These are phyloP conservation scores for Anguilla rostrata DNA, from an alignment of 2,113 vertebrate species.

Conservation along the genomic window DNA sequence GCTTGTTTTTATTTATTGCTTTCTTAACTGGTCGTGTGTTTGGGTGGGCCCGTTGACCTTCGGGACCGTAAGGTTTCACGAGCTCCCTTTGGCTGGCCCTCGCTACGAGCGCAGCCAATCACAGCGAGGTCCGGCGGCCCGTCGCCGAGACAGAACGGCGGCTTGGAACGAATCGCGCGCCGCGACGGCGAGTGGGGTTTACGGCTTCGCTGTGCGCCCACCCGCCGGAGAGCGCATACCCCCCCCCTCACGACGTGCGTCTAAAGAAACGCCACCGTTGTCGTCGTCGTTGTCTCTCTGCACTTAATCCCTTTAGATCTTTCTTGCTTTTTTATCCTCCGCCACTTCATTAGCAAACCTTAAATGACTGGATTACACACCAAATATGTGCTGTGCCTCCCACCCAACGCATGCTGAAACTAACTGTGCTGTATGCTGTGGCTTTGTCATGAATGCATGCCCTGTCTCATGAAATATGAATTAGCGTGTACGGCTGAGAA, in stretches of 20 bases:
- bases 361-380: slow-evolving; percentile 1
- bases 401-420: neutral
- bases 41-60: neutral
- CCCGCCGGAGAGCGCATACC: neutral
- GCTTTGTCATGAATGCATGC: slow-evolving; percentile 9
- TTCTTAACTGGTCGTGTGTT: neutral
- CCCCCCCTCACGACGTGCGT: neutral
- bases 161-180: neutral
- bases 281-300: neutral
- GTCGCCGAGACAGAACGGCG: neutral
- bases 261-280: neutral
- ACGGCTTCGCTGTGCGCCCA: neutral
- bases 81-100: neutral
- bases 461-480: slow-evolving; percentile 2
- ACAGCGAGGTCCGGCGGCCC: too few species aligned
- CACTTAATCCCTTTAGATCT: neutral
- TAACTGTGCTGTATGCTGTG: neutral
- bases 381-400: neutral
- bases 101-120: neutral
- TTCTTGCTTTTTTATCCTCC: neutral
- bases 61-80: neutral
- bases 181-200: neutral
- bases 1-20: neutral
- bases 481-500: neutral
- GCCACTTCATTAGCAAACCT: slow-evolving; percentile 1